Evolutionary conservation across 2,113 vertebrate genomes (phyloP).

Genomic region (Phyllostomus hastatus): DNA sequence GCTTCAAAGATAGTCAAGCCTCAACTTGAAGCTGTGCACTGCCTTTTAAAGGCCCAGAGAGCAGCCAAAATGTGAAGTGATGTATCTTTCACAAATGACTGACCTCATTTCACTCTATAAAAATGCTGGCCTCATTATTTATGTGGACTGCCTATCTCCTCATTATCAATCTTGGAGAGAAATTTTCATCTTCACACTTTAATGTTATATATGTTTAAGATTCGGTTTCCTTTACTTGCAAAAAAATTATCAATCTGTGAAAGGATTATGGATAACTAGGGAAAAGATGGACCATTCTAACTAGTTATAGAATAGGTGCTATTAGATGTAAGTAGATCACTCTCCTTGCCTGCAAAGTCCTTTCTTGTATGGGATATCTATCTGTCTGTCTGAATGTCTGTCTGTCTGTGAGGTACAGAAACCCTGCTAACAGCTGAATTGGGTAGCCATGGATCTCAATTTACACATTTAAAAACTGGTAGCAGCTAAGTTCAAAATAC

Average conservation of each 20-base stretch:
- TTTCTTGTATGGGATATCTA: not conserved
- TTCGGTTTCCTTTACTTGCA: not conserved
- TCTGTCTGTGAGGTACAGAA: not conserved
- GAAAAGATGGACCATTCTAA: not conserved
- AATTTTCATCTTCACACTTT: not conserved
- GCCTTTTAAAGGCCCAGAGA: conserved; percentile 37
- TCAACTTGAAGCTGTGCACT: not conserved
- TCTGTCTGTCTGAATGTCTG: too few relatives aligned
- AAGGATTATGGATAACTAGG: not conserved
- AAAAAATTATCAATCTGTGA: not conserved
- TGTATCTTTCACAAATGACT: conserved; percentile 2
- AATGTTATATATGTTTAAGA: not conserved
- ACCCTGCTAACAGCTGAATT: not conserved
- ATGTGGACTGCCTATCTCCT: not conserved
- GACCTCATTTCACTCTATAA: conserved; percentile 43
- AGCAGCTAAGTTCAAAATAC: not conserved
- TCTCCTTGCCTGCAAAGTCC: rapidly evolving
- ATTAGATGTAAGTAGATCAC: not conserved
- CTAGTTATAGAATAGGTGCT: not conserved
- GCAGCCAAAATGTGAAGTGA: not conserved
- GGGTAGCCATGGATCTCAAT: not conserved
- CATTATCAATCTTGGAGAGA: conserved; percentile 34
- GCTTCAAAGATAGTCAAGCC: not conserved
- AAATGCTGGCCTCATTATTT: conserved; percentile 29
- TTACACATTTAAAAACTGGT: not conserved